A percentile compares a stretch with the other conserved stretches of the same genome.
These are phyloP conservation scores for Pristiophorus japonicus DNA, from an alignment of 2,113 vertebrate species.

Conservation along the genomic window DNA sequence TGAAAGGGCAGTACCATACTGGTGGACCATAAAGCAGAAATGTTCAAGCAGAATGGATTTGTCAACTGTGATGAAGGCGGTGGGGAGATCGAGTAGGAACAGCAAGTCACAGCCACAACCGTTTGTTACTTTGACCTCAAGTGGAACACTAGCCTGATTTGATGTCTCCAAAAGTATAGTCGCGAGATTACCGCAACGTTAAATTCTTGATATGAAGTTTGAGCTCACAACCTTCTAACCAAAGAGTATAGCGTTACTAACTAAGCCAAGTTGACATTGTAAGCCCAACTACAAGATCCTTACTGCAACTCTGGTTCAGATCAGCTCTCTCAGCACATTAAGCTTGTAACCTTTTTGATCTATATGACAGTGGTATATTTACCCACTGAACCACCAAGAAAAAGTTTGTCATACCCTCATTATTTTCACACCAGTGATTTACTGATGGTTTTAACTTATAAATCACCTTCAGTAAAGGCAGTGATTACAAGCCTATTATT, in stretches of 20 bases:
- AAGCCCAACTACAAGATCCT: background rate
- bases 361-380: background rate
- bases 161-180: background rate
- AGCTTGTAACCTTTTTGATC: background rate
- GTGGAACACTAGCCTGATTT: background rate
- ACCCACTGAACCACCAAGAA: background rate
- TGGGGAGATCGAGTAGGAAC: background rate
- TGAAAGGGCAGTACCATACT: background rate
- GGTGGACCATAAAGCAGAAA: background rate
- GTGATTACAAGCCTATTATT: too few relatives aligned
- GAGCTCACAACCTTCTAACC: background rate
- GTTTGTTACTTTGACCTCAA: background rate
- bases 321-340: background rate
- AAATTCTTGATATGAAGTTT: background rate
- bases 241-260: background rate
- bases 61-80: background rate
- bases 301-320: background rate
- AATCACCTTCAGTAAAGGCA: background rate
- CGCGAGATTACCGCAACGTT: background rate
- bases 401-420: background rate
- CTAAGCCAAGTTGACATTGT: background rate
- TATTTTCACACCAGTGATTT: background rate
- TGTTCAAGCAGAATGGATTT: background rate
- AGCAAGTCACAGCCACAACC: background rate
- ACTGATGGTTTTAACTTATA: background rate